These are phyloP conservation scores for Parelbella ahira DNA, from an alignment of 2,888 invertebrate genomes.

Conservation along the genomic window DNA sequence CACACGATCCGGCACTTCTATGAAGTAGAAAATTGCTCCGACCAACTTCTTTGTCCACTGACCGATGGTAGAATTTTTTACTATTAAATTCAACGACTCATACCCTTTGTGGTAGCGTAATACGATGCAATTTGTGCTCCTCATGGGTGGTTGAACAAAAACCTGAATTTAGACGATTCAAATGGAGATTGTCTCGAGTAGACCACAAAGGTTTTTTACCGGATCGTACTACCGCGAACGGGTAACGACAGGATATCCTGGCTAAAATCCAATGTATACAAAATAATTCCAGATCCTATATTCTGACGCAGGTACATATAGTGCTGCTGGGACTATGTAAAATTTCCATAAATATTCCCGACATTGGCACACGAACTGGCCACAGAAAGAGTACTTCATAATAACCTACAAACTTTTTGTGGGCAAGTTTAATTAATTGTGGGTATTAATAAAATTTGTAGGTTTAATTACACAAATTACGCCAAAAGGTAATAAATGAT, in stretches of 20 bases:
- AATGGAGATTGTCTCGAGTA: conserved; percentile 27
- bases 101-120: conserved; percentile 25
- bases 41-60: conserved; percentile 70
- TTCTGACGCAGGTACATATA: too few species aligned
- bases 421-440: too few species aligned
- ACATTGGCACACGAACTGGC: too few species aligned
- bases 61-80: conserved; percentile 65
- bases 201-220: conserved; percentile 21
- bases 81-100: conserved; percentile 54
- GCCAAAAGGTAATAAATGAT: too few species aligned
- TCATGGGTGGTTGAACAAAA: conserved; percentile 25
- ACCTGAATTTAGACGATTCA: conserved; percentile 27
- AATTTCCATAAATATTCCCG: too few species aligned
- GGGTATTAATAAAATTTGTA: too few species aligned
- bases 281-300: too few species aligned
- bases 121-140: conserved; percentile 28
- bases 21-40: conserved; percentile 71
- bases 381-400: too few species aligned
- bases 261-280: too few species aligned
- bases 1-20: conserved; percentile 52
- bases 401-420: too few species aligned
- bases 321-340: too few species aligned
- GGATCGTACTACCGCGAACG: conserved; percentile 5
- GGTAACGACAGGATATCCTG: not conserved
- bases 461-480: too few species aligned